Percentiles rank a stretch among this genome's conserved stretches.
phyloP scores from a whole-genome alignment of 2,113 vertebrate genomes.

The Podocnemis expansa region DNA sequence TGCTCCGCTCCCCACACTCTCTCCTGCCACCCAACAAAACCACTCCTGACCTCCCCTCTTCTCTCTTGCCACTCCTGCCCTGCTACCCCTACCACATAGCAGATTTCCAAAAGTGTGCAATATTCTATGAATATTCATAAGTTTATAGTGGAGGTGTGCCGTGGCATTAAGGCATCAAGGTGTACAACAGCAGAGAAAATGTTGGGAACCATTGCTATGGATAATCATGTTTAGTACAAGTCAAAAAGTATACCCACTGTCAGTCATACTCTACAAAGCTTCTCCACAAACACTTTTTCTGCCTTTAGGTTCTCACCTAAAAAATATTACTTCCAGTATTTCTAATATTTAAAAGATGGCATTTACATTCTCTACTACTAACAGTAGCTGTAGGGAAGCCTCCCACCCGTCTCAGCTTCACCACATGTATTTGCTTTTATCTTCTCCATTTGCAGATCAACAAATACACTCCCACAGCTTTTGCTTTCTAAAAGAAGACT shows the following conservation, averaged over 20 bases:
- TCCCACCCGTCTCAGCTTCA: not conserved
- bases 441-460: not conserved
- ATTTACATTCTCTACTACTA: slow-evolving; percentile 10
- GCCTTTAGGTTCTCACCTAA: not conserved
- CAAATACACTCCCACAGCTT: not conserved
- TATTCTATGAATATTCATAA: too few species aligned
- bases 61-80: too few species aligned
- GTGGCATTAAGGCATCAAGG: too few species aligned
- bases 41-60: too few species aligned
- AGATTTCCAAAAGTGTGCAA: too few species aligned
- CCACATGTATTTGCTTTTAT: not conserved
- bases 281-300: not conserved
- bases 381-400: not conserved
- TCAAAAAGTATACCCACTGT: not conserved
- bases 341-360: slow-evolving; percentile 17
- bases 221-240: not conserved
- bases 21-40: too few species aligned
- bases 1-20: too few species aligned
- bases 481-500: not conserved
- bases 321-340: not conserved
- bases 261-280: not conserved
- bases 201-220: too few species aligned
- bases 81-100: too few species aligned
- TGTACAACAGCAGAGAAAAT: too few species aligned
- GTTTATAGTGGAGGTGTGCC: too few species aligned